phyloP scores from a whole-genome alignment of 2,797 vertebrate genomes.

The Lacerta viridis region DNA sequence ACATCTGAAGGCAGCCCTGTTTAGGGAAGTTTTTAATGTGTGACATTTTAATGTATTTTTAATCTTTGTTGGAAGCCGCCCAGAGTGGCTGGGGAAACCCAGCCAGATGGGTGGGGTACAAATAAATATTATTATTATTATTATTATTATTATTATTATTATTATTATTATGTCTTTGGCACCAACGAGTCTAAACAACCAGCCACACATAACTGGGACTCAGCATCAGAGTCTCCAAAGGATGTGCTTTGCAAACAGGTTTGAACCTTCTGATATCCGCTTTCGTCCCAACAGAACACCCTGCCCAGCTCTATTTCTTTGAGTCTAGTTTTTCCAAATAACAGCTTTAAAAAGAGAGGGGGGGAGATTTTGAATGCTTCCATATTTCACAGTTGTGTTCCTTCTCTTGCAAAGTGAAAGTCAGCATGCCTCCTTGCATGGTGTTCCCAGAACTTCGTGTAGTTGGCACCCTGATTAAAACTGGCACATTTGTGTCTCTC shows the following conservation, averaged over 20 bases:
- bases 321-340: not conserved
- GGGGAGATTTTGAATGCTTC: not conserved
- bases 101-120: too few species aligned
- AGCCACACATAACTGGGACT: not conserved
- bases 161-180: not conserved
- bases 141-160: too few species aligned
- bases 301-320: not conserved
- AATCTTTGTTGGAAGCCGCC: too few species aligned
- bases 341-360: not conserved
- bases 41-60: too few species aligned
- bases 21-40: too few species aligned
- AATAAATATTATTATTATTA: too few species aligned
- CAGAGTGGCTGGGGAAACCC: too few species aligned
- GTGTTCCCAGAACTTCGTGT: not conserved
- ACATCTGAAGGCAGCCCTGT: too few species aligned
- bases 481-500: constrained; percentile 1
- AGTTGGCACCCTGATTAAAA: not conserved
- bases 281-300: not conserved
- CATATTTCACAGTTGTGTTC: not conserved
- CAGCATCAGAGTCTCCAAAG: not conserved
- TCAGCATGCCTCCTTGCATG: fast-evolving
- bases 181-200: not conserved
- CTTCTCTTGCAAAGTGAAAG: constrained; percentile 15
- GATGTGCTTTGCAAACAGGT: not conserved
- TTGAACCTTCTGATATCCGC: not conserved